Percentiles rank a stretch among this genome's conserved stretches.
These are phyloP conservation scores for Balaeniceps rex DNA, from an alignment of 2,113 vertebrate genomes.

Conservation along the genomic window DNA sequence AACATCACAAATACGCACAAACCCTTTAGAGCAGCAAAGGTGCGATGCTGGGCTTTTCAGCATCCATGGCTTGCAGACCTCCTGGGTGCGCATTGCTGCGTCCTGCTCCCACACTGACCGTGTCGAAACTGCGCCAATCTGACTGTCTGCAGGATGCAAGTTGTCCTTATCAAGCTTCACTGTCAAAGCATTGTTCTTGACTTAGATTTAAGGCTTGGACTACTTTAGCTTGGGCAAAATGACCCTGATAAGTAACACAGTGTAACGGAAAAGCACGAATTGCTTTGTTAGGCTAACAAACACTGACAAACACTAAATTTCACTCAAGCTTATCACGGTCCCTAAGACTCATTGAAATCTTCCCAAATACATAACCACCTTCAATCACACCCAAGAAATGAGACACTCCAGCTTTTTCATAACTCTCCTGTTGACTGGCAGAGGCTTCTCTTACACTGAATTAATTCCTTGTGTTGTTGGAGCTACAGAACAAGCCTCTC, in stretches of 20 bases:
- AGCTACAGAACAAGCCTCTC: neutral
- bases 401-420: neutral
- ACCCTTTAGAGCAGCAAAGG: neutral
- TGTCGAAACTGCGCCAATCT: fast-evolving
- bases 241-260: neutral
- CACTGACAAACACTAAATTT: neutral
- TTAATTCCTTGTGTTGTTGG: neutral
- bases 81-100: neutral
- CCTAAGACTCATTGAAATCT: neutral
- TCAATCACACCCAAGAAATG: neutral
- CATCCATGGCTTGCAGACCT: fast-evolving
- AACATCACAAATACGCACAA: fast-evolving
- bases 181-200: neutral
- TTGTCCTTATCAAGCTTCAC: neutral
- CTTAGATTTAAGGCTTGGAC: neutral
- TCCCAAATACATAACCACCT: neutral
- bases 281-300: neutral
- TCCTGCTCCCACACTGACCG: neutral
- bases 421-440: neutral
- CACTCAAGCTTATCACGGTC: neutral
- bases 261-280: neutral
- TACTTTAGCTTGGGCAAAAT: neutral
- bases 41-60: neutral
- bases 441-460: neutral
- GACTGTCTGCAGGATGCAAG: fast-evolving